Conservation (phyloP, 2,113 vertebrate species). For the Microtus richardsoni region DNA sequence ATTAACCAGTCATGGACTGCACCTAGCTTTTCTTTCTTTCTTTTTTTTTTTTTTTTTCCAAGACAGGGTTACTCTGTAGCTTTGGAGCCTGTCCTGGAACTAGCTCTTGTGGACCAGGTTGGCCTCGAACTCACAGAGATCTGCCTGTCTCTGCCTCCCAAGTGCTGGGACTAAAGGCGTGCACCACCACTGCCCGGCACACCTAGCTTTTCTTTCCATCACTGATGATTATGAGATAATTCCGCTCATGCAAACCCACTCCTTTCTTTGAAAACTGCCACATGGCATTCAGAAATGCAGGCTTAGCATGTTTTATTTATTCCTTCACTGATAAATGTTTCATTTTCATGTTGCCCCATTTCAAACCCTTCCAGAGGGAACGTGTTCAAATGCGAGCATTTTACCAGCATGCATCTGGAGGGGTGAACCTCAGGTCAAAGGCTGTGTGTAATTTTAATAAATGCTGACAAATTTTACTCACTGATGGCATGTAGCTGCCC, state of each 20-base stretch:
- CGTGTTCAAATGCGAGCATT: neutral
- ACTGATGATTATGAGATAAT: neutral
- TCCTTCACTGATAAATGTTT: constrained; percentile 33
- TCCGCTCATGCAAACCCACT: neutral
- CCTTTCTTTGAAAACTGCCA: constrained; percentile 7
- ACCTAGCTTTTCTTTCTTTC: neutral
- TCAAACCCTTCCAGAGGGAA: constrained; percentile 15
- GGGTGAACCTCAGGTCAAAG: neutral
- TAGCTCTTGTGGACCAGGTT: no score
- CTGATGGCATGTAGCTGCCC: neutral
- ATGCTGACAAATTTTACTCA: neutral
- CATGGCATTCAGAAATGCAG: neutral
- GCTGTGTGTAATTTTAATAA: neutral
- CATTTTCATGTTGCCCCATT: neutral
- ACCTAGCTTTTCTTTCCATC: neutral
- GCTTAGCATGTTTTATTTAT: constrained; percentile 35
- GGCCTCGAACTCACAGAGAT: no score
- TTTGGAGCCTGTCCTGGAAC: no score
- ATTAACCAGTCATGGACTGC: no score
- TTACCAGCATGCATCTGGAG: neutral
- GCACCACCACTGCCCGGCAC: accelerated
- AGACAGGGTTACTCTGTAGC: no score
- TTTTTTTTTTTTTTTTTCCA: no score
- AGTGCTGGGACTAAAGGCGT: no score
- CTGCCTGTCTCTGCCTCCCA: no score